These are phyloP conservation scores for Stenodera caucasica DNA, from an alignment of 2,888 invertebrate genomes.

Conservation along the genomic window DNA sequence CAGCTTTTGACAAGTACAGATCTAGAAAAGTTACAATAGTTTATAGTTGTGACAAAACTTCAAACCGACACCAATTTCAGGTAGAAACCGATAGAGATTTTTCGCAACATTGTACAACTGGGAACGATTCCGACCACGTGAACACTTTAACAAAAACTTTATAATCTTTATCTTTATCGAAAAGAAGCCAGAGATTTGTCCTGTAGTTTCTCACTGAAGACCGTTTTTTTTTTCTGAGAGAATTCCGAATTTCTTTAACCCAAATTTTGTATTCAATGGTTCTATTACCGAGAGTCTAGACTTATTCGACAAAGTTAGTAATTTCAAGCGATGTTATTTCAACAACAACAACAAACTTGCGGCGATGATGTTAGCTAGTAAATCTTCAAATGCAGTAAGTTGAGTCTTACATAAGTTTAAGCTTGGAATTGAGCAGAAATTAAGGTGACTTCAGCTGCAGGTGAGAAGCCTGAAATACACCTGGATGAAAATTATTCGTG, in stretches of 20 bases:
- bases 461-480: too few relatives aligned
- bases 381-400: background rate
- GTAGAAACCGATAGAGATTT: slow-evolving; percentile 15
- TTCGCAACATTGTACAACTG: slow-evolving; percentile 26
- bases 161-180: slow-evolving; percentile 13
- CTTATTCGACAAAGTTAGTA: background rate
- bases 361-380: background rate
- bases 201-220: background rate
- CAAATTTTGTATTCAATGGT: too few relatives aligned
- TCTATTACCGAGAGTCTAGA: too few relatives aligned
- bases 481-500: too few relatives aligned
- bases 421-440: background rate
- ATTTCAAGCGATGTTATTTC: background rate
- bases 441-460: too few relatives aligned
- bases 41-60: slow-evolving; percentile 15
- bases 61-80: slow-evolving; percentile 10
- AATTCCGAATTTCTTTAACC: too few relatives aligned
- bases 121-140: slow-evolving; percentile 23
- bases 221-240: background rate
- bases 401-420: background rate
- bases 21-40: slow-evolving; percentile 13
- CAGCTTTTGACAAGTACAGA: slow-evolving; percentile 12
- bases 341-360: background rate
- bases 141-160: slow-evolving; percentile 23
- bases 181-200: slow-evolving; percentile 1